A percentile compares a stretch with the other conserved stretches of the same genome.
Evolutionary conservation across 2,888 invertebrate species (phyloP).

Genomic region (Miltochrista miniata): DNA sequence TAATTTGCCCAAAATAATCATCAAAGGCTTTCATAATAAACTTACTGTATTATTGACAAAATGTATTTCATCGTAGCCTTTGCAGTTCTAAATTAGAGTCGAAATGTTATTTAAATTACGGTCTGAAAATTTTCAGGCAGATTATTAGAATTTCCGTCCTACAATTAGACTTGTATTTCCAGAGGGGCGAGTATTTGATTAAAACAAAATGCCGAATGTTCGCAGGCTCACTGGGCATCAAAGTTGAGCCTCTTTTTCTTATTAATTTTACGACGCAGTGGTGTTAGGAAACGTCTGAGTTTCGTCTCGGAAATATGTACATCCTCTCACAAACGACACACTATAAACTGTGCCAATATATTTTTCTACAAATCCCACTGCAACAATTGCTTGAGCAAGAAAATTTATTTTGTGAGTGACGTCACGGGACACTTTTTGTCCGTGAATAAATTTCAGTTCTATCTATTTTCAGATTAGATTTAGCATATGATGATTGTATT

Average conservation of each 20-base stretch:
- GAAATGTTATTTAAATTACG: neutral
- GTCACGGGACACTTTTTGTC: neutral
- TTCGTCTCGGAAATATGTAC: constrained; percentile 1
- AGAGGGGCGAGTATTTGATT: constrained; percentile 10
- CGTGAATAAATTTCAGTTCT: neutral
- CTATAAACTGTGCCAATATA: constrained; percentile 1
- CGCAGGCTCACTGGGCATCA: no score
- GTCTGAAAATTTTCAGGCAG: neutral
- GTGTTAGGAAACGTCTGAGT: constrained; percentile 1
- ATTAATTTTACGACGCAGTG: constrained; percentile 8
- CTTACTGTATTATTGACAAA: neutral
- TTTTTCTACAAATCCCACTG: constrained; percentile 3
- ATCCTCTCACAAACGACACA: constrained; percentile 3
- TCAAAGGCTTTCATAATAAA: neutral
- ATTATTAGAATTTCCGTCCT: constrained; percentile 9
- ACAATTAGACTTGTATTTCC: constrained; percentile 10
- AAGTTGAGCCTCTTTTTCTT: no score
- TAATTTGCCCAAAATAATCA: neutral
- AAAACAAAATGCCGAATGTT: constrained; percentile 5
- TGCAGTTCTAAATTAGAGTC: constrained; percentile 3
- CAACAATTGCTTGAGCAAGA: constrained; percentile 9
- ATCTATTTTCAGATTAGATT: neutral
- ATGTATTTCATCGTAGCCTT: neutral
- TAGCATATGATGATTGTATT: neutral
- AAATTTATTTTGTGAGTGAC: constrained; percentile 2